Percentiles rank a stretch among this genome's conserved stretches.
Conservation (phyloP, 1,140 invertebrate species). For the Rhynchophorus ferrugineus region DNA sequence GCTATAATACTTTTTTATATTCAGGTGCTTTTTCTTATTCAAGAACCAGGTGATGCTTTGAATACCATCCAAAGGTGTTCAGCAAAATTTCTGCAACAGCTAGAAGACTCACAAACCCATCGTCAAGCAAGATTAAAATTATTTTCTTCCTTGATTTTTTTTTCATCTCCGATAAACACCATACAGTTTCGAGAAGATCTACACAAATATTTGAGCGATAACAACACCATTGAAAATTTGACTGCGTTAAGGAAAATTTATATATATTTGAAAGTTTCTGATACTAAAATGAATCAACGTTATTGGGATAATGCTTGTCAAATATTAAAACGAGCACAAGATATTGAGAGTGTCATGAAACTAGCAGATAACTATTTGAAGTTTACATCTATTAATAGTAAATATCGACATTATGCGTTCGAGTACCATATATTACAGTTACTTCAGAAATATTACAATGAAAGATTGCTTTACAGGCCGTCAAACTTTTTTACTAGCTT, state of each 20-base stretch:
- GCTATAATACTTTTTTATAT: conserved; percentile 3
- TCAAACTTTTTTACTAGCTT: conserved; percentile 39
- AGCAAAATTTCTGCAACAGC: conserved; percentile 27
- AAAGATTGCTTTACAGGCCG: conserved; percentile 36
- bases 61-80: conserved; percentile 32
- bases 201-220: conserved; percentile 31
- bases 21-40: too few species aligned
- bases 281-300: conserved; percentile 37
- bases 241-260: conserved; percentile 39
- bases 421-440: conserved; percentile 41
- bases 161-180: conserved; percentile 36
- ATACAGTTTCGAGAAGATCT: conserved; percentile 33
- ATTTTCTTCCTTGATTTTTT: conserved; percentile 28
- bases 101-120: conserved; percentile 25
- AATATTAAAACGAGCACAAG: conserved; percentile 29
- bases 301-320: conserved; percentile 40
- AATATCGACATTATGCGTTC: conserved; percentile 41
- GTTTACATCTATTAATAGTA: conserved; percentile 45
- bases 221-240: conserved; percentile 24
- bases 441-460: conserved; percentile 37
- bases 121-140: conserved; percentile 24
- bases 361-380: conserved; percentile 46
- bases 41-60: conserved; percentile 34
- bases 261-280: conserved; percentile 42
- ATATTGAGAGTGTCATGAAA: conserved; percentile 35